A percentile compares a stretch with the other conserved stretches of the same genome.
Conservation (phyloP, 2,888 invertebrate genomes). For the Stramonita haemastoma region DNA sequence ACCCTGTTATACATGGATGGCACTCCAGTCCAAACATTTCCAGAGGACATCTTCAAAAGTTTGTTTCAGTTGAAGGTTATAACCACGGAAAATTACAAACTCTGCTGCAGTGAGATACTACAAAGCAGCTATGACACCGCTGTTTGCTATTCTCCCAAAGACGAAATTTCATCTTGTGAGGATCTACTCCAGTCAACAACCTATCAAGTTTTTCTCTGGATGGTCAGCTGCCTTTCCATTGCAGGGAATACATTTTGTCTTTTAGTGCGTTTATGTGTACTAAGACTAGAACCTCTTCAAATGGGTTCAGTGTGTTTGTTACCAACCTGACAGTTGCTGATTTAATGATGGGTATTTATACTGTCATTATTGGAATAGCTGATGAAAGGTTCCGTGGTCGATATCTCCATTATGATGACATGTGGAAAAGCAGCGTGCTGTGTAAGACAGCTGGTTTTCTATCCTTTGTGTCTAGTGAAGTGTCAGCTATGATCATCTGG, state of each 20-base stretch:
- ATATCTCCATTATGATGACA: conserved; percentile 9
- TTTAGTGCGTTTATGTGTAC: background rate
- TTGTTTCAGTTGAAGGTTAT: background rate
- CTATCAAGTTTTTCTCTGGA: background rate
- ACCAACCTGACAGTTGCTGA: background rate
- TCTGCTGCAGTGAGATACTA: background rate
- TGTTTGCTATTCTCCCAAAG: background rate
- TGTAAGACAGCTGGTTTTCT: background rate
- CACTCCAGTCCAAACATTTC: background rate
- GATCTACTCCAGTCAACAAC: background rate
- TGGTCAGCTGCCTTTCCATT: background rate
- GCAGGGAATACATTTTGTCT: background rate
- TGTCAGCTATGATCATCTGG: conserved; percentile 9
- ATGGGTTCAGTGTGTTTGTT: conserved; percentile 22
- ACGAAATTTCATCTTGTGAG: conserved; percentile 14
- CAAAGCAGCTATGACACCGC: background rate
- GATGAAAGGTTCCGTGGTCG: background rate
- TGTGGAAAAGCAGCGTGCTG: background rate
- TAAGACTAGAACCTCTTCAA: background rate
- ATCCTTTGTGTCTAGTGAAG: conserved; percentile 8
- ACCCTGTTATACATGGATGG: background rate
- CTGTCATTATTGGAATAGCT: background rate
- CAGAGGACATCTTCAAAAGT: background rate
- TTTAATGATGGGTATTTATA: conserved; percentile 4
- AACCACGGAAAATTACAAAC: background rate